Percentiles rank a stretch among this genome's conserved stretches.
These are phyloP conservation scores for Otolemur crassicaudatus DNA, from an alignment of 2,797 vertebrate species.

Conservation along the genomic window DNA sequence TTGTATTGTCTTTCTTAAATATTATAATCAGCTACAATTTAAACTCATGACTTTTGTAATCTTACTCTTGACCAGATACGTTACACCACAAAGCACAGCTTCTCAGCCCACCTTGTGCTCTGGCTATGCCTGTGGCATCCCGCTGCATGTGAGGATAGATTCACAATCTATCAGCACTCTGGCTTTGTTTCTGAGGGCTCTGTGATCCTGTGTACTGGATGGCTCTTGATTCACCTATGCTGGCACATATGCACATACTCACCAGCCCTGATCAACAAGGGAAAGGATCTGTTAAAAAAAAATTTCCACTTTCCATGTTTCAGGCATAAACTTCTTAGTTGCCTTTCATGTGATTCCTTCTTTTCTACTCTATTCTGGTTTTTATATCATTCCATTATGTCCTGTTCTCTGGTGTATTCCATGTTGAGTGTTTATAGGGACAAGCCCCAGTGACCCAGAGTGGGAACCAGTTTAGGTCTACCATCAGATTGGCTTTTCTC, in stretches of 20 bases:
- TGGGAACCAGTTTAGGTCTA: background rate
- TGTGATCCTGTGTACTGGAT: background rate
- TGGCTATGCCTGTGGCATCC: background rate
- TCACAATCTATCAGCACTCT: background rate
- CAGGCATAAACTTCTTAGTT: background rate
- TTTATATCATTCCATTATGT: background rate
- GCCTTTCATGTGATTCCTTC: background rate
- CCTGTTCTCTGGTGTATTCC: background rate
- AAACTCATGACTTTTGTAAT: background rate
- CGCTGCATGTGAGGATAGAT: background rate
- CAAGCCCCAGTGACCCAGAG: background rate
- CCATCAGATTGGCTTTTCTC: background rate
- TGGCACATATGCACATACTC: background rate
- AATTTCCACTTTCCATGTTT: background rate
- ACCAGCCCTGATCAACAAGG: background rate
- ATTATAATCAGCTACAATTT: background rate
- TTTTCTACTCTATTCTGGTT: background rate
- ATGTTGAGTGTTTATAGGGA: background rate
- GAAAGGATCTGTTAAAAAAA: background rate
- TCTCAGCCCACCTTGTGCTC: background rate
- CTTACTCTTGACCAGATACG: background rate
- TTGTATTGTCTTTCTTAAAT: background rate
- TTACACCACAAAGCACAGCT: background rate
- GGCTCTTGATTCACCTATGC: background rate
- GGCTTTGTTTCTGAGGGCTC: background rate